A percentile compares a stretch with the other conserved stretches of the same genome.
Conservation (phyloP, 2,797 vertebrate genomes). For the Botia kubotai region DNA sequence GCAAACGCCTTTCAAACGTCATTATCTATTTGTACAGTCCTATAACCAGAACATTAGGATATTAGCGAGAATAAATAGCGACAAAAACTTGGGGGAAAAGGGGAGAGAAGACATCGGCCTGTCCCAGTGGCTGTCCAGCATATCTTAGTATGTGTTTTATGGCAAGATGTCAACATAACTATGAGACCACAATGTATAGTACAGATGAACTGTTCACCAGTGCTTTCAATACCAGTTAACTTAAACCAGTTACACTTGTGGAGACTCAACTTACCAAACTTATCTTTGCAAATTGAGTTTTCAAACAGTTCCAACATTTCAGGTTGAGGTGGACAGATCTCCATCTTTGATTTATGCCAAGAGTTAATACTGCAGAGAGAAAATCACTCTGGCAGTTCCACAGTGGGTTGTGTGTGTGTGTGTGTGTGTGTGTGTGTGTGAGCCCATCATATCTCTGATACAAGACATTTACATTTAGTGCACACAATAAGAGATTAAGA, state of each 20-base stretch:
- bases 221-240: constrained; percentile 52
- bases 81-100: constrained; percentile 52
- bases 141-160: constrained; percentile 40
- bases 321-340: background rate
- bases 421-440: no score
- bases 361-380: constrained; percentile 13
- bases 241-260: constrained; percentile 44
- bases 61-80: constrained; percentile 59
- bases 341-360: constrained; percentile 10
- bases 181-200: constrained; percentile 47
- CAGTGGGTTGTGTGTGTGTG: background rate
- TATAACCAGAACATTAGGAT: constrained; percentile 75
- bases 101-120: constrained; percentile 20
- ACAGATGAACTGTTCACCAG: constrained; percentile 39
- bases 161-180: constrained; percentile 52
- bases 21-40: constrained; percentile 80
- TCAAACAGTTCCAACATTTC: background rate
- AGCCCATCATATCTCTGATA: background rate
- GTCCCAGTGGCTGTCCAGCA: constrained; percentile 37
- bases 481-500: background rate
- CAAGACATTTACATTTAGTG: constrained; percentile 26
- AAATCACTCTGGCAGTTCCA: background rate
- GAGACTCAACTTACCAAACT: constrained; percentile 51
- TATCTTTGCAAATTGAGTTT: constrained; percentile 59
- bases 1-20: constrained; percentile 84